A percentile compares a stretch with the other conserved stretches of the same genome.
phyloP scores from a whole-genome alignment of 2,888 invertebrate genomes.

The Meteorus colon region DNA sequence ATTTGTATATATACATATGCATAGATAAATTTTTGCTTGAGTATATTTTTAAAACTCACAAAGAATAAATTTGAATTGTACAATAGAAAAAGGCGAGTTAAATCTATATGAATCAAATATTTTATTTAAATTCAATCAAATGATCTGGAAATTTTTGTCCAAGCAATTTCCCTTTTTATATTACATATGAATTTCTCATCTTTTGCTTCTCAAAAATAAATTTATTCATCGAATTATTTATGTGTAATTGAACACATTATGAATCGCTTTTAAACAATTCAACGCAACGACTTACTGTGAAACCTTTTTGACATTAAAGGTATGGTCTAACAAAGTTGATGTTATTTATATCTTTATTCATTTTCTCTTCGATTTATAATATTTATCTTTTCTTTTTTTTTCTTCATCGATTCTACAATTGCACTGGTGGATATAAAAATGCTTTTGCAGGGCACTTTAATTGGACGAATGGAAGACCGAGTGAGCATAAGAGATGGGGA shows the following conservation, averaged over 20 bases:
- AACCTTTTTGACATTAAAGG: constrained; percentile 17
- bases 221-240: not conserved
- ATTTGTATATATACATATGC: not conserved
- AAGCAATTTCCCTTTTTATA: not conserved
- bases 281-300: constrained; percentile 15
- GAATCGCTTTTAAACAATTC: not conserved
- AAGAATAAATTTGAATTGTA: not conserved
- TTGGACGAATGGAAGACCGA: constrained; percentile 10
- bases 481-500: not conserved
- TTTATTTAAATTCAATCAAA: not conserved
- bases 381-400: not conserved
- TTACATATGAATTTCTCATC: not conserved
- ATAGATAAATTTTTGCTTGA: not conserved
- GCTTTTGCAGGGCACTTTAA: constrained; percentile 19
- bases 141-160: not conserved
- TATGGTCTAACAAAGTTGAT: constrained; percentile 16
- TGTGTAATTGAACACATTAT: constrained; percentile 18
- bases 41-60: not conserved
- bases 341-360: constrained; percentile 3
- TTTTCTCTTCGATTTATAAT: constrained; percentile 8
- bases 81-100: not conserved
- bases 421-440: constrained; percentile 14
- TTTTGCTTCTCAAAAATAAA: not conserved
- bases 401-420: not conserved
- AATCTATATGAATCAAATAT: not conserved